Evolutionary conservation across 2,888 invertebrate genomes (phyloP).

Genomic region (Dasysyrphus tricinctus): DNA sequence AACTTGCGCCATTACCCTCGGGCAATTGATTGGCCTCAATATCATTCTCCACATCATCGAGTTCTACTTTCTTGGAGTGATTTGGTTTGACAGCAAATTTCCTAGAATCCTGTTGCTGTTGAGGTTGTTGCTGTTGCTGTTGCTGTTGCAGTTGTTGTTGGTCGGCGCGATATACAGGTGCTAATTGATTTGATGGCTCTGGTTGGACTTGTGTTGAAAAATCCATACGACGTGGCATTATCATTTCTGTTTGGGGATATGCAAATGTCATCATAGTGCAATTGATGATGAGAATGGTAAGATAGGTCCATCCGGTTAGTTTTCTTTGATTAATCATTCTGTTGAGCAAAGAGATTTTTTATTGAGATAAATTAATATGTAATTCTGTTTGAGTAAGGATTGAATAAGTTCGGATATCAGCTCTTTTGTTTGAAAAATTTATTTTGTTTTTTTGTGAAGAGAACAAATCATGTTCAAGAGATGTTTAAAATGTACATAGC

Average conservation of each 20-base stretch:
- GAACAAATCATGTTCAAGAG: too few species aligned
- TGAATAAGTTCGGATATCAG: too few species aligned
- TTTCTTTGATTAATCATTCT: conserved; percentile 88
- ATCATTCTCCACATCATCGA: conserved; percentile 92
- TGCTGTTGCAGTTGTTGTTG: conserved; percentile 73
- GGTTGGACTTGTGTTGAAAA: conserved; percentile 72
- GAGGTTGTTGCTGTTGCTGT: not conserved
- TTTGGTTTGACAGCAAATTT: conserved; percentile 96
- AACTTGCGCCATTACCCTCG: conserved; percentile 86
- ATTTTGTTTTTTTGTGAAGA: too few species aligned
- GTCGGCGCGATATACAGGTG: conserved; percentile 80
- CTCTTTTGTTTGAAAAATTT: too few species aligned
- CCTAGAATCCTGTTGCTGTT: conserved; percentile 86
- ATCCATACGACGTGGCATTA: conserved; percentile 79
- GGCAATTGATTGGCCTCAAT: conserved; percentile 92
- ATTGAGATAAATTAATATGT: too few species aligned
- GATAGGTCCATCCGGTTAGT: conserved; percentile 87
- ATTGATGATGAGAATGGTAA: conserved; percentile 88
- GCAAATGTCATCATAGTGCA: conserved; percentile 88
- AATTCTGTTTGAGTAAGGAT: too few species aligned
- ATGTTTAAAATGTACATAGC: too few species aligned
- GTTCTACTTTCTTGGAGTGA: conserved; percentile 92
- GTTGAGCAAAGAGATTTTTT: conserved; percentile 69
- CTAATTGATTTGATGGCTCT: conserved; percentile 75
- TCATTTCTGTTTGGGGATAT: conserved; percentile 85